These are phyloP conservation scores for Euzetes globulus DNA, from an alignment of 2,888 invertebrate species.

Conservation along the genomic window DNA sequence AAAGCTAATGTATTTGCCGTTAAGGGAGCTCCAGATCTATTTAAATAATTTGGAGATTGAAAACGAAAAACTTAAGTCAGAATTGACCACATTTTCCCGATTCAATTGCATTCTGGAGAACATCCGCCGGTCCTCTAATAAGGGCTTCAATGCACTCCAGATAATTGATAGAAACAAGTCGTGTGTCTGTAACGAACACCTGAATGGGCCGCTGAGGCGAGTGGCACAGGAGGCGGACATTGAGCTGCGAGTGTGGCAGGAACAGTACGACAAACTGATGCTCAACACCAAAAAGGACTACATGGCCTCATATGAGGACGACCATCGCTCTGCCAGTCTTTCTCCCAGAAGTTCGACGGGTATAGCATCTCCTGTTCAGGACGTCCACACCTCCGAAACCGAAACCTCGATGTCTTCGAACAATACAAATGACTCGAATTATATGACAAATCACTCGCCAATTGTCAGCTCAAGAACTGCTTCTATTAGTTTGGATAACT, in stretches of 20 bases:
- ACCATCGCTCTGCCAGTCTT: background rate
- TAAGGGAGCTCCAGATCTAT: conserved; percentile 23
- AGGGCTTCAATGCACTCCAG: conserved; percentile 27
- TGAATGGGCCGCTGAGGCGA: background rate
- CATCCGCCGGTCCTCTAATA: conserved; percentile 1
- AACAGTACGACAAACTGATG: conserved; percentile 29
- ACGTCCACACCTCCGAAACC: background rate
- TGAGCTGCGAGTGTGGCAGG: conserved; percentile 25
- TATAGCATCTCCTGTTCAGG: background rate
- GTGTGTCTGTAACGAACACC: conserved; percentile 29
- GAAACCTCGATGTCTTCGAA: background rate
- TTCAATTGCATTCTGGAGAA: conserved; percentile 29
- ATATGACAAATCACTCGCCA: background rate
- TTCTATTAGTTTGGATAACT: background rate
- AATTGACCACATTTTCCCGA: conserved; percentile 6
- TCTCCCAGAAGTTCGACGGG: conserved; percentile 7
- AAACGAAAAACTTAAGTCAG: conserved; percentile 9
- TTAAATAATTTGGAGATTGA: conserved; percentile 20
- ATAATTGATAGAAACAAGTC: conserved; percentile 20
- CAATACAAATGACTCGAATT: background rate
- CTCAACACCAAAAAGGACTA: conserved; percentile 10
- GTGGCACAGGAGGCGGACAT: conserved; percentile 28
- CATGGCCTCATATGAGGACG: background rate
- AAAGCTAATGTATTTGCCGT: conserved; percentile 12
- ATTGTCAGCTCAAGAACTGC: background rate